Evolutionary conservation across 1,140 invertebrate genomes (phyloP).

Genomic region (Caenorhabditis inopinata): DNA sequence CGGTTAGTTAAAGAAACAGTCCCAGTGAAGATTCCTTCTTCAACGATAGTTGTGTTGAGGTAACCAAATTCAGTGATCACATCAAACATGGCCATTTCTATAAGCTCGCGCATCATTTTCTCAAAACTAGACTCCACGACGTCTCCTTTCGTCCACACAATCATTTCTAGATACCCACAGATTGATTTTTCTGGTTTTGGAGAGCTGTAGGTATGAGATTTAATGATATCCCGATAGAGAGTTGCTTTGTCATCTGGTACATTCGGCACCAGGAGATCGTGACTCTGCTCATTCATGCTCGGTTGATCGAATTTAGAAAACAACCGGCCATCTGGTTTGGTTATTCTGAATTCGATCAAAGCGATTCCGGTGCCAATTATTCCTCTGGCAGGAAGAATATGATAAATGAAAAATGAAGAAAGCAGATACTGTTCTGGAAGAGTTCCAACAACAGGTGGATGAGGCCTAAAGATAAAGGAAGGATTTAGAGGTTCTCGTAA

Average conservation of each 20-base stretch:
- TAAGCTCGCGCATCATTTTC: background rate
- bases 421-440: background rate
- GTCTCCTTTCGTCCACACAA: background rate
- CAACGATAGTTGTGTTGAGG: background rate
- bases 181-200: background rate
- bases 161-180: background rate
- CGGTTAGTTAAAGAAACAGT: background rate
- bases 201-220: background rate
- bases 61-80: slow-evolving; percentile 6
- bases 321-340: background rate
- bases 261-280: background rate
- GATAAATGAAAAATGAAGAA: background rate
- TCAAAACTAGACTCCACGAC: background rate
- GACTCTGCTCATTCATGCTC: background rate
- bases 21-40: background rate
- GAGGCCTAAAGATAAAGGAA: background rate
- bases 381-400: background rate
- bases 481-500: background rate
- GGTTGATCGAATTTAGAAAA: background rate
- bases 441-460: background rate
- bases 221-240: background rate
- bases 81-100: background rate
- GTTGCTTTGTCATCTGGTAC: background rate
- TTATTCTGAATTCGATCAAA: background rate
- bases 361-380: background rate